Base-by-base conservation (phyloP, 2,797 vertebrate species). In the Pyrocephalus nanus region DNA sequence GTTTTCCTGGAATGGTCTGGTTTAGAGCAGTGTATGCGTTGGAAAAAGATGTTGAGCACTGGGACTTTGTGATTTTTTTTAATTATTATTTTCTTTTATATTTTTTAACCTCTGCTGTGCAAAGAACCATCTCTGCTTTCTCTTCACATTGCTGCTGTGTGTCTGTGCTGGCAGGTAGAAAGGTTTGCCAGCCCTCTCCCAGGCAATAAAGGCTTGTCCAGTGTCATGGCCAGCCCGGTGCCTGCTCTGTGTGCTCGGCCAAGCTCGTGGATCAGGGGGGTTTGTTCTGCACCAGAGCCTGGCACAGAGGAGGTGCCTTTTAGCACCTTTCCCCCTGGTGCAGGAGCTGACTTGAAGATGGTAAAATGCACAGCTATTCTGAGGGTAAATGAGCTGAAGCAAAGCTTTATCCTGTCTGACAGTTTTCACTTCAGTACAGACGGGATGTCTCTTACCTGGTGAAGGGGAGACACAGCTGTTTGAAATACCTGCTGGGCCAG, bases 371-470 rank as follows among this genome's bases (percentile, higher is more conserved):
- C 20, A 43, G 50, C 38, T 89, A 3, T 58, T 91, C 16, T 16
- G 62, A 65, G 54, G 57, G 17, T 27, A 30, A 83, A 55, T 7
- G 27, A 70, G 60, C 78, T 86, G 83, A 77, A 72, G 81, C 61
- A 66, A 82, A 43, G 50, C 61, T 91, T 94, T 84, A 92, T 92
- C 19, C n/a, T 29, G 45, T n/a, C 87, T 92, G 90, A 89, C 72
- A 89, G 72, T 14, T 83, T 73, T 40, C 40, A 54, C 1, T 72
- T 62, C 22, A 40, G 32, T 60, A 61, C 55, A 50, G 71, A 43
- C 34, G 72, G 57, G 40, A n/a, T 69, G 21, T 50, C 61, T 93
- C 55, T 82, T 79, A 81, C 72, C 88, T 84, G 70, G 16, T 54
- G 22, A 92, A 92, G 78, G 45, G 83, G 74, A 76, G 69, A 80